These are phyloP conservation scores for Wiebesia pumilae DNA, from an alignment of 1,140 invertebrate species.

Conservation along the genomic window DNA sequence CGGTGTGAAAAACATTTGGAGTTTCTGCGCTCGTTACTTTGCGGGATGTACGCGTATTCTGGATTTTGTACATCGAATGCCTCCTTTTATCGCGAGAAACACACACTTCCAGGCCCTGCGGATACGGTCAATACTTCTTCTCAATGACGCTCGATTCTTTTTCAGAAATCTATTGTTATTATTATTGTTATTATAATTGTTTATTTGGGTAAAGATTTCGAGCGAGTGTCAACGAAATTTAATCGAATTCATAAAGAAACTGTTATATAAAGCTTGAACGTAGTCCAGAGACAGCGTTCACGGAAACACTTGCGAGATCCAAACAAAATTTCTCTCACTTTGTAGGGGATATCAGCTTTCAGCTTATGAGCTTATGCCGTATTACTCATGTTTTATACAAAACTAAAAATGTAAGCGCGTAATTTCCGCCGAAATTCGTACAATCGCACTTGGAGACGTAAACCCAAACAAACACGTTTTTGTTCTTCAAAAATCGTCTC, in stretches of 20 bases:
- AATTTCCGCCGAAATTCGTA: slow-evolving; percentile 30
- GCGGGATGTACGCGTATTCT: too few relatives aligned
- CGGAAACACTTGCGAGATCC: slow-evolving; percentile 27
- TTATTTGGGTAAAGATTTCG: too few relatives aligned
- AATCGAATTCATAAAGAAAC: slow-evolving; percentile 7
- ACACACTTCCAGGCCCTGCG: not conserved
- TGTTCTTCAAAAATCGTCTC: slow-evolving; percentile 28
- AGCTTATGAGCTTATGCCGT: not conserved
- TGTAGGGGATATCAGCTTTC: not conserved
- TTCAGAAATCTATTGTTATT: too few relatives aligned
- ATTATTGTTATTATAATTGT: too few relatives aligned
- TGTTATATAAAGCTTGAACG: not conserved
- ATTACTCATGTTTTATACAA: slow-evolving; percentile 17
- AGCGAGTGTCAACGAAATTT: not conserved
- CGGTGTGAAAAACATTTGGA: not conserved
- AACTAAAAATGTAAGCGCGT: slow-evolving; percentile 37
- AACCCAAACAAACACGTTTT: slow-evolving; percentile 9
- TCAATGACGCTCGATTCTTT: too few relatives aligned
- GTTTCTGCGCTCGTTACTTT: not conserved
- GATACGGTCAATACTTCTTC: too few relatives aligned
- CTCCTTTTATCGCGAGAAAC: not conserved
- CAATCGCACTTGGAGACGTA: not conserved
- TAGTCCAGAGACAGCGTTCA: not conserved
- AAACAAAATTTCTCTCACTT: not conserved
- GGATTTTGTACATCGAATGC: too few relatives aligned